Evolutionary conservation across 2,797 vertebrate species (phyloP).

Genomic region (Choloepus didactylus): DNA sequence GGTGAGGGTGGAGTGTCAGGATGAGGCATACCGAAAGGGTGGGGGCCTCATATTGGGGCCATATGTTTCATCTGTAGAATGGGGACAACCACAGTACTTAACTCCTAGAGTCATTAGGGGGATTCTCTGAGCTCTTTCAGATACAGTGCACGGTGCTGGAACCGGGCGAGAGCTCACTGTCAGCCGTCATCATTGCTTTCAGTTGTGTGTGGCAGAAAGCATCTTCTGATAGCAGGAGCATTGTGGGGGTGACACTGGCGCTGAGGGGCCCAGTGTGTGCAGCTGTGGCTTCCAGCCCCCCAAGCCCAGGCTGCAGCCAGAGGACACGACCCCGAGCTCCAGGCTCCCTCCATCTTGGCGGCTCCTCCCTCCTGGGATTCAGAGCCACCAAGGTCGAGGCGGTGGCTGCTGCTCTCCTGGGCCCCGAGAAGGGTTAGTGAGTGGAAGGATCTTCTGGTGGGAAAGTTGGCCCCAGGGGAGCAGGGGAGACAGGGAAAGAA

Average conservation of each 20-base stretch:
- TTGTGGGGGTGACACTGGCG: neutral
- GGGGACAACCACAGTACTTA: neutral
- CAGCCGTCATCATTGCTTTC: neutral
- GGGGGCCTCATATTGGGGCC: neutral
- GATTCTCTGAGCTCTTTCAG: neutral
- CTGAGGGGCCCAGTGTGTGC: neutral
- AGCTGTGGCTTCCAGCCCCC: neutral
- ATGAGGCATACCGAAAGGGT: neutral
- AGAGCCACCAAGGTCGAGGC: neutral
- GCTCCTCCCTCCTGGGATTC: neutral
- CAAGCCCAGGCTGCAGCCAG: neutral
- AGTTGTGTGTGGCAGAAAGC: neutral
- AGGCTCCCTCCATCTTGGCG: neutral
- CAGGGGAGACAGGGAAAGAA: neutral
- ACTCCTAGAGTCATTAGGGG: neutral
- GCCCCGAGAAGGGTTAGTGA: neutral
- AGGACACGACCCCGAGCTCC: neutral
- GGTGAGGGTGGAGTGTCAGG: neutral
- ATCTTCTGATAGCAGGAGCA: neutral
- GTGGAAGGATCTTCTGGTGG: neutral
- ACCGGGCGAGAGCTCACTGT: neutral
- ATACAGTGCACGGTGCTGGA: neutral
- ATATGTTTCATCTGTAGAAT: neutral
- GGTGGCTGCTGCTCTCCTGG: neutral
- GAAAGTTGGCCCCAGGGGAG: conserved; percentile 39